A percentile compares a stretch with the other conserved stretches of the same genome.
Conservation (phyloP, 92 coral and sea anemone genomes). For the Epizoanthus ramosus region DNA sequence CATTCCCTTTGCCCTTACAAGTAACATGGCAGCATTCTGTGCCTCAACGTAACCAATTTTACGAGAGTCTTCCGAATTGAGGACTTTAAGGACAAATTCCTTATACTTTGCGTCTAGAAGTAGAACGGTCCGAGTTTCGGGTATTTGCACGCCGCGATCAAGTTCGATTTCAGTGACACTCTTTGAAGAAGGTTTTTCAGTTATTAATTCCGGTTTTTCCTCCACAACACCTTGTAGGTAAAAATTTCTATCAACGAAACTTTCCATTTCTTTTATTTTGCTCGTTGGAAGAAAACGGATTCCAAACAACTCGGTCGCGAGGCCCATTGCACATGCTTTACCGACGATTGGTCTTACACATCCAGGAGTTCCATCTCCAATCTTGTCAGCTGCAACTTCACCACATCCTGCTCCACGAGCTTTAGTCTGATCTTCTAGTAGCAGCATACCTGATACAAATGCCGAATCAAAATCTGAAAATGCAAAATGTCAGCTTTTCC, state of each 20-base stretch:
- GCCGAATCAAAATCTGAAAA: no score
- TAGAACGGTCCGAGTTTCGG: no score
- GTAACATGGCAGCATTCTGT: slow-evolving; percentile 1
- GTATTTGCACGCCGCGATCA: background rate
- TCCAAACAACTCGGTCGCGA: slow-evolving; percentile 14
- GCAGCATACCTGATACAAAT: no score
- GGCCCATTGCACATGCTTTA: background rate
- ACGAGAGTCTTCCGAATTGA: slow-evolving; percentile 2
- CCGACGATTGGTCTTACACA: background rate
- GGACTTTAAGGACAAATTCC: slow-evolving; percentile 12
- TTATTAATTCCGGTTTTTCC: background rate
- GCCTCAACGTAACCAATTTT: slow-evolving; percentile 2
- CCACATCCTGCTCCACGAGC: no score
- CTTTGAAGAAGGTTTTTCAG: background rate
- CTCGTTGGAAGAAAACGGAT: background rate
- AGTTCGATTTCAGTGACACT: background rate
- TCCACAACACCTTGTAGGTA: background rate
- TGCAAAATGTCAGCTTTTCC: no score
- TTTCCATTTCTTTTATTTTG: background rate
- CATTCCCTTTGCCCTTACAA: background rate
- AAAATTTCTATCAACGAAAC: slow-evolving; percentile 9
- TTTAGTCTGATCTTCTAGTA: no score
- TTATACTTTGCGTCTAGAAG: background rate
- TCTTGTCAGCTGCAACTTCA: background rate
- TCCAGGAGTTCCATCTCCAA: background rate